Percentiles rank a stretch among this genome's conserved stretches.
Evolutionary conservation across 1,140 invertebrate species (phyloP).

Genomic region (Drosophila ironensis): DNA sequence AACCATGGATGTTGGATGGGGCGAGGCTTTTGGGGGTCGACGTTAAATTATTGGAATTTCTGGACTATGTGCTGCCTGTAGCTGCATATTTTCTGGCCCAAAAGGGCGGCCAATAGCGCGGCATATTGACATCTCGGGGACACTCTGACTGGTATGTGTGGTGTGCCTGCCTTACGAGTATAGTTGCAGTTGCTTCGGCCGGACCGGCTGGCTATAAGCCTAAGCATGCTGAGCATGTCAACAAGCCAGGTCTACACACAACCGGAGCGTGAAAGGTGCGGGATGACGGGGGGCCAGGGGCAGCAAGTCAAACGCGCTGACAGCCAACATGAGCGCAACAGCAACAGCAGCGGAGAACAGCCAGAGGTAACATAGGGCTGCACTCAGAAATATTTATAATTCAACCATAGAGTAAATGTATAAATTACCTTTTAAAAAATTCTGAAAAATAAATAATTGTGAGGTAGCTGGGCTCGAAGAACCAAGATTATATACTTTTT

Average conservation of each 20-base stretch:
- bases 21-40: background rate
- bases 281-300: slow-evolving; percentile 7
- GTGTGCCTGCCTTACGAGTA: background rate
- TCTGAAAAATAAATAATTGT: background rate
- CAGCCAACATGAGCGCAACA: slow-evolving; percentile 77
- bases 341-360: slow-evolving; percentile 59
- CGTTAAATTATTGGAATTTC: slow-evolving; percentile 44
- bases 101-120: slow-evolving; percentile 15
- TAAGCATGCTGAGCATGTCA: slow-evolving; percentile 79
- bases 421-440: background rate
- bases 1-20: background rate
- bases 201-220: slow-evolving; percentile 53
- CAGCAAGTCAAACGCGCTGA: slow-evolving; percentile 70
- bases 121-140: slow-evolving; percentile 61
- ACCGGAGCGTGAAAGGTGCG: slow-evolving; percentile 9
- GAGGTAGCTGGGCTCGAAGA: no score
- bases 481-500: no score
- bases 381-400: slow-evolving; percentile 11
- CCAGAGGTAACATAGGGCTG: slow-evolving; percentile 45
- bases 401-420: background rate
- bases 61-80: slow-evolving; percentile 4
- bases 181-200: background rate
- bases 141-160: slow-evolving; percentile 21
- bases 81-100: slow-evolving; percentile 1
- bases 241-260: slow-evolving; percentile 56